phyloP scores from a whole-genome alignment of 2,797 vertebrate genomes.

The Sebastes wilsoni region DNA sequence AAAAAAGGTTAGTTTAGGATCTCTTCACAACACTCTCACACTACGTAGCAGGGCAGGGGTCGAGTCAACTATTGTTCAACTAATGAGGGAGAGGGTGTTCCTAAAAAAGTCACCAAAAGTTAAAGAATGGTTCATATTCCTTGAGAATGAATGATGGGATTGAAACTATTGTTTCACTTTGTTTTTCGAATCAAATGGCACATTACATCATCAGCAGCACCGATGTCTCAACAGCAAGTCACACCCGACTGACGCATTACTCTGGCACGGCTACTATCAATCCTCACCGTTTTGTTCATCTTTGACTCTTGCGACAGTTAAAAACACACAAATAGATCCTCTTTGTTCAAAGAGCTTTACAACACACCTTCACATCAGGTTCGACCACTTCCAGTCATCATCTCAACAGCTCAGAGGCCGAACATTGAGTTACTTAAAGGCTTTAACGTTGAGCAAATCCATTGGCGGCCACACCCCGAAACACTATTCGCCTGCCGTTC shows the following conservation, averaged over 20 bases:
- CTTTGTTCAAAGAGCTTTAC: neutral
- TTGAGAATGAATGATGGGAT: neutral
- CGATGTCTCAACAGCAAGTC: neutral
- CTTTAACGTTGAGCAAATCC: neutral
- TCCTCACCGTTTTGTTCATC: neutral
- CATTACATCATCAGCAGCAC: neutral
- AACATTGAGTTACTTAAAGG: neutral
- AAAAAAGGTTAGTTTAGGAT: conserved; percentile 12
- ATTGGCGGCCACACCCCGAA: neutral
- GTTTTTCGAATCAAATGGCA: neutral
- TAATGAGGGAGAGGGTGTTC: neutral
- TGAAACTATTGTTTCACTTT: neutral
- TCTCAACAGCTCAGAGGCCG: neutral
- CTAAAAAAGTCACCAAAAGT: neutral
- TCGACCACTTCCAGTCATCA: conserved; percentile 15
- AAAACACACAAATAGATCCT: neutral
- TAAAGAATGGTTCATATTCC: neutral
- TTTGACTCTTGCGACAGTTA: neutral
- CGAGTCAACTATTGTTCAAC: neutral
- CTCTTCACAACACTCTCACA: neutral
- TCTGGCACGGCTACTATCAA: neutral
- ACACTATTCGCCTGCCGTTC: neutral
- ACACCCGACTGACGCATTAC: neutral
- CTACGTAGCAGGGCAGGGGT: neutral
- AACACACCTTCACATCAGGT: conserved; percentile 37